Evolutionary conservation across 2,797 vertebrate genomes (phyloP), one percentile per base, ranked within the genome.

Genomic region (Serranus cabrilla): DNA sequence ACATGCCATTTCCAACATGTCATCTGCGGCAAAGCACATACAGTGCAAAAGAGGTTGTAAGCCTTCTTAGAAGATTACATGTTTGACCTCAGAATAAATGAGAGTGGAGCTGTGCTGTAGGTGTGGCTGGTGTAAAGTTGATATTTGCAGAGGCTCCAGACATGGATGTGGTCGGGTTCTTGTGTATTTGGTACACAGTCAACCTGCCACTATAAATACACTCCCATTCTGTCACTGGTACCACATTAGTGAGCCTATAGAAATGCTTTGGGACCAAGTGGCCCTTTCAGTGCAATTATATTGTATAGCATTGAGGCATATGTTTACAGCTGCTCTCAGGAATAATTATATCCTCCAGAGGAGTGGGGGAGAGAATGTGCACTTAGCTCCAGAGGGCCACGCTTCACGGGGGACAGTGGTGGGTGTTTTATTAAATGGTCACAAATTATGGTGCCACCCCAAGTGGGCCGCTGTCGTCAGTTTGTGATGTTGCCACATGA

Each of bases 311-410:
- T 2, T 42, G 27, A 59, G 43, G 56, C 65, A 54, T 64, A 62
- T 82, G 77, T 85, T 88, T 77, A 79, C 76, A 54, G 66, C 81
- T 60, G 49, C 67, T 82, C 46, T 78, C 37, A 8, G 78, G 76
- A 65, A 78, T 86, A 85, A 89, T 80, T 68, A 74, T 62, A 78
- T 74, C 74, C 60, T 76, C 58, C 47, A 51, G 63, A 52, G 55
- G 52, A 25, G 54, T 42, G 40, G 27, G n/a, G 34, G 40, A 50
- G 42, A 71, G 52, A 82, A 23, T 60, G 59, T 59, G 54, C 64
- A 71, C 47, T 65, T 67, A 73, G 52, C 67, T 76, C 14, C 46
- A 16, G 18, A 31, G 21, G 46, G 45, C 51, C 50, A 47, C 21
- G 34, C 31, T 59, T 80, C 43, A 18, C 52, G 37, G 46, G 50